These are phyloP conservation scores for Metallyticus violacea DNA, from an alignment of 2,888 invertebrate genomes.

Conservation along the genomic window DNA sequence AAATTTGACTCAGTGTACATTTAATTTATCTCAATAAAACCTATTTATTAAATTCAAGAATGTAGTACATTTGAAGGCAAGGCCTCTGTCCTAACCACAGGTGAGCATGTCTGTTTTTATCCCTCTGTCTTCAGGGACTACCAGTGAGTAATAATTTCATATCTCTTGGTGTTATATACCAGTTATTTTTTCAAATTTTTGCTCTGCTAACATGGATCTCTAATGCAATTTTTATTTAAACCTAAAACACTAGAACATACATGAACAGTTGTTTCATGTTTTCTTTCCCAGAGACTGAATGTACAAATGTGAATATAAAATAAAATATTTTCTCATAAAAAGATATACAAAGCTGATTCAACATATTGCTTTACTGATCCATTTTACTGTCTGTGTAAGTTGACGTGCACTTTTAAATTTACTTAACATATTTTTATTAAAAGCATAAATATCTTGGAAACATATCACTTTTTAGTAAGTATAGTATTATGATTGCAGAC, in stretches of 20 bases:
- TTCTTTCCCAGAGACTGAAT: neutral
- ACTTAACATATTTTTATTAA: too few relatives aligned
- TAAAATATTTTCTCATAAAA: neutral
- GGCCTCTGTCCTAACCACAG: neutral
- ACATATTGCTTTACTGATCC: neutral
- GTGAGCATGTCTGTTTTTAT: neutral
- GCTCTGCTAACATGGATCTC: neutral
- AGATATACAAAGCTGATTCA: neutral
- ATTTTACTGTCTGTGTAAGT: too few relatives aligned
- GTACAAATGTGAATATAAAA: neutral
- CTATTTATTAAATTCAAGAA: slow-evolving; percentile 2
- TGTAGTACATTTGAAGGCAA: neutral
- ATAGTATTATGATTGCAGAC: too few relatives aligned
- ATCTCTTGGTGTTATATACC: neutral
- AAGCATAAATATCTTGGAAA: too few relatives aligned
- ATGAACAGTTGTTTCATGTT: too few relatives aligned
- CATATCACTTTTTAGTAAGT: too few relatives aligned
- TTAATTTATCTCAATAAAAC: slow-evolving; percentile 8
- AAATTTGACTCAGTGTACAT: neutral
- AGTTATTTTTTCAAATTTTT: neutral
- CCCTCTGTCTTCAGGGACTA: neutral
- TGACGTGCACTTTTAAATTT: too few relatives aligned
- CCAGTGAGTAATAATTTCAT: neutral
- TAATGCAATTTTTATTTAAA: neutral
- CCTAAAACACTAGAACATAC: neutral